phyloP scores from a whole-genome alignment of 1,140 invertebrate genomes.

The Dendrolimus kikuchii region DNA sequence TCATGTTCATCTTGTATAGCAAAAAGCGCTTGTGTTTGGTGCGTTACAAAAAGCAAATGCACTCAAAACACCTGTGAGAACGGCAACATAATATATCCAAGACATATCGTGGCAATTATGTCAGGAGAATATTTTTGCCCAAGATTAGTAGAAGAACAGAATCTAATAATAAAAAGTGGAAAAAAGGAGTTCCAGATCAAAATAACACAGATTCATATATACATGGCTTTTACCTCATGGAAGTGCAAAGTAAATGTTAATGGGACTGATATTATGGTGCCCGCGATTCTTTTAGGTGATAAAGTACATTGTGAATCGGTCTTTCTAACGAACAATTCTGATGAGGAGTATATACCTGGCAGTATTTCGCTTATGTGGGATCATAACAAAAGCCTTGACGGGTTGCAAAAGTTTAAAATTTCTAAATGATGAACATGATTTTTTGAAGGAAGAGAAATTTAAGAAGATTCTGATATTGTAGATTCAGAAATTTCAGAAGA shows the following conservation, averaged over 20 bases:
- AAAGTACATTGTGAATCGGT: conserved; percentile 42
- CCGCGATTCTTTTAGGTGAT: conserved; percentile 33
- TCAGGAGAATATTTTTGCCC: conserved; percentile 44
- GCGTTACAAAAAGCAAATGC: conserved; percentile 47
- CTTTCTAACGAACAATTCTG: conserved; percentile 34
- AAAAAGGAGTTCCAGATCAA: conserved; percentile 29
- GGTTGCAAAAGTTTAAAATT: conserved; percentile 34
- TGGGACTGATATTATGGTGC: conserved; percentile 25
- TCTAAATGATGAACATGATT: too few species aligned
- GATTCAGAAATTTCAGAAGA: too few species aligned
- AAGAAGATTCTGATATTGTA: too few species aligned
- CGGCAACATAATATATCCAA: conserved; percentile 46
- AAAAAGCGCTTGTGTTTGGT: conserved; percentile 39
- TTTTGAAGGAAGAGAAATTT: too few species aligned
- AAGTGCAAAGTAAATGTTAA: conserved; percentile 43
- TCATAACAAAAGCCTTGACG: conserved; percentile 47
- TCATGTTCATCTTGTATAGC: conserved; percentile 36
- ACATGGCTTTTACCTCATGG: conserved; percentile 56
- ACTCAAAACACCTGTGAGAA: conserved; percentile 48
- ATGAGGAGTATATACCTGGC: conserved; percentile 28
- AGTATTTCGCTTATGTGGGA: conserved; percentile 46
- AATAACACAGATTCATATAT: conserved; percentile 52
- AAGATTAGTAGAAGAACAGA: conserved; percentile 27
- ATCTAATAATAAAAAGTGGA: conserved; percentile 32
- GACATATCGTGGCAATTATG: conserved; percentile 33